Conservation (phyloP, 1,140 invertebrate genomes). For the Paracyclopina nana region DNA sequence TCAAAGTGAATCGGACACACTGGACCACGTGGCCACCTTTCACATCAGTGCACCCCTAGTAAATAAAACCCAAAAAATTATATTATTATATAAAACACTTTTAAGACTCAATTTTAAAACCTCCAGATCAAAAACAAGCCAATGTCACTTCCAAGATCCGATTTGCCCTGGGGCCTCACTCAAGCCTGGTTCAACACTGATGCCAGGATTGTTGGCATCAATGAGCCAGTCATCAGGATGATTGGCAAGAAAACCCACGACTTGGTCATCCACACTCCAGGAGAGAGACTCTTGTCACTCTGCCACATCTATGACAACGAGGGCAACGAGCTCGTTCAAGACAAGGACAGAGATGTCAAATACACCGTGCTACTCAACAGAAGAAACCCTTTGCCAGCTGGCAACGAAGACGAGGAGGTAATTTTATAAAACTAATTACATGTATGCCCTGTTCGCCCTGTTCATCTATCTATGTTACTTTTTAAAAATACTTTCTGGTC, state of each 20-base stretch:
- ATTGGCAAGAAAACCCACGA: not conserved
- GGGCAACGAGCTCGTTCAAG: not conserved
- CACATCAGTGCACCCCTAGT: slow-evolving; percentile 24
- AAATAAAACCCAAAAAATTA: slow-evolving; percentile 17
- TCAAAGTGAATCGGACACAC: slow-evolving; percentile 20
- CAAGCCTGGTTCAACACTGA: not conserved
- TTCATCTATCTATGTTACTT: too few species aligned
- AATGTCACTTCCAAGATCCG: not conserved
- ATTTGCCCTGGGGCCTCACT: slow-evolving; percentile 1
- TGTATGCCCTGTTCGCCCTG: not conserved
- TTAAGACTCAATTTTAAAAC: not conserved
- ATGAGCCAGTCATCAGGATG: slow-evolving; percentile 1
- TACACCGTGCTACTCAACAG: not conserved
- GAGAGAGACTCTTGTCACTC: not conserved
- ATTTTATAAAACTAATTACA: not conserved
- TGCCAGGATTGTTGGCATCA: not conserved
- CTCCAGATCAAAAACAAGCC: not conserved
- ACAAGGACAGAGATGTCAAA: slow-evolving; percentile 1
- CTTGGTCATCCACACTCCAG: not conserved
- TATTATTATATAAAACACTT: slow-evolving; percentile 5
- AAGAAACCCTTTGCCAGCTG: not conserved
- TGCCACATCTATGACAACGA: not conserved
- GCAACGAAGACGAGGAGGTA: slow-evolving; percentile 1
- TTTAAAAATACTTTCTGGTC: too few species aligned
- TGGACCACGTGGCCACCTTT: slow-evolving; percentile 24